A percentile compares a stretch with the other conserved stretches of the same genome.
phyloP scores from a whole-genome alignment of 2,113 vertebrate genomes.

The Pipra filicauda region DNA sequence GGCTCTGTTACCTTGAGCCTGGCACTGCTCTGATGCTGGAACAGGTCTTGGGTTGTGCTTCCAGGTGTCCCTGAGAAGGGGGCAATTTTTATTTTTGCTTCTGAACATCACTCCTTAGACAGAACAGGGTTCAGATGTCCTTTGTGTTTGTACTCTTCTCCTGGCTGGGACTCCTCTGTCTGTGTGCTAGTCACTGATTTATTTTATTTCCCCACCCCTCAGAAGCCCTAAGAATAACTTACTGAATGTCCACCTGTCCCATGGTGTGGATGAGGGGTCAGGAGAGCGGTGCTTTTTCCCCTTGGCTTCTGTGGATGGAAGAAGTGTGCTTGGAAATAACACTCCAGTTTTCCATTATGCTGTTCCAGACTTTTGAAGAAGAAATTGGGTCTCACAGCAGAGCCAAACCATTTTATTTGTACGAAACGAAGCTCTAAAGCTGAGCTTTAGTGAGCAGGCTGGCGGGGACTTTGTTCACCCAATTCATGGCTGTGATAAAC shows the following conservation, averaged over 20 bases:
- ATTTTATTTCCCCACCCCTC: background rate
- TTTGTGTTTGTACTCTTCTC: background rate
- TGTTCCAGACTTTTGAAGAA: background rate
- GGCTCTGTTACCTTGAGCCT: background rate
- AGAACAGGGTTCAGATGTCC: background rate
- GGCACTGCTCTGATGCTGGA: background rate
- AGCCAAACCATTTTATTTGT: background rate
- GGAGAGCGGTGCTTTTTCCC: background rate
- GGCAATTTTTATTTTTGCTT: background rate
- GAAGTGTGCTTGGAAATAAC: background rate
- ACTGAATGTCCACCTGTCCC: background rate
- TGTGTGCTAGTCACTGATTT: background rate
- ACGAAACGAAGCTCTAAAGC: background rate
- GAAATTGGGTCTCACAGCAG: background rate
- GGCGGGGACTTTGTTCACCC: background rate
- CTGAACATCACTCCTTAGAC: background rate
- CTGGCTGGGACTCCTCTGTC: background rate
- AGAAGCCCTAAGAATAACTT: background rate
- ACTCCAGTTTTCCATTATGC: background rate
- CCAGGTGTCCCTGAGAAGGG: background rate
- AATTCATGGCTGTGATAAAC: background rate
- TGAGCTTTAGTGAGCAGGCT: background rate
- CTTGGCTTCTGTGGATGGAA: constrained; percentile 7
- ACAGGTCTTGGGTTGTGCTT: background rate
- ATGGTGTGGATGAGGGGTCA: background rate